Evolutionary conservation across 2,888 invertebrate genomes (phyloP).

Genomic region (Sphecodes monilicornis): DNA sequence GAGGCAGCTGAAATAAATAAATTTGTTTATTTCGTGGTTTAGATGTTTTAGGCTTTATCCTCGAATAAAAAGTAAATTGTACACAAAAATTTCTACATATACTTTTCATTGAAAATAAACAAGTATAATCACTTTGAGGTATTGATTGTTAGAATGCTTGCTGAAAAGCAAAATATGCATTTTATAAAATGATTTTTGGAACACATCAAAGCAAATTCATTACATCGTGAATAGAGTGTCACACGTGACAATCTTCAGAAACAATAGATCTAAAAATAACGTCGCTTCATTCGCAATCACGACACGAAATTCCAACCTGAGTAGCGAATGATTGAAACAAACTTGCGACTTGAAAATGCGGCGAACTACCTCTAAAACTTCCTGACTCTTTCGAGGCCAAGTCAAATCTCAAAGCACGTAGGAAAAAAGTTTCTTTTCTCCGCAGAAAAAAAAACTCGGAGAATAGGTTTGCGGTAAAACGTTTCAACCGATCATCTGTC

Average conservation of each 20-base stretch:
- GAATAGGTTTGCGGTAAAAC: background rate
- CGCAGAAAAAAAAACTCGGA: background rate
- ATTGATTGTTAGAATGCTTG: background rate
- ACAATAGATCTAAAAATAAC: background rate
- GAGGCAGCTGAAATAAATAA: too few species aligned
- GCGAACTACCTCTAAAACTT: background rate
- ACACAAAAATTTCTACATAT: background rate
- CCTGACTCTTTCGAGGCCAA: background rate
- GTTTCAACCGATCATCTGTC: conserved; percentile 4
- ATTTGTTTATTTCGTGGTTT: too few species aligned
- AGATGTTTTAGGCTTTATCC: background rate
- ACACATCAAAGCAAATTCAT: background rate
- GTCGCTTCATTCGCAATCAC: background rate
- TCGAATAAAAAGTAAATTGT: background rate
- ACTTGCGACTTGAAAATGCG: background rate
- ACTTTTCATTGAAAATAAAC: background rate
- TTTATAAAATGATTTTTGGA: background rate
- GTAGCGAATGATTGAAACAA: background rate
- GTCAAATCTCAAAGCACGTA: background rate
- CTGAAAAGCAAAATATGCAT: background rate
- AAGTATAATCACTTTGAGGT: background rate
- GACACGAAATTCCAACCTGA: background rate
- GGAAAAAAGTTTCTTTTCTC: background rate
- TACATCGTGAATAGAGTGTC: background rate
- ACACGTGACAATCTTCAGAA: background rate